phyloP scores from a whole-genome alignment of 2,113 vertebrate species.

The Zingel zingel region DNA sequence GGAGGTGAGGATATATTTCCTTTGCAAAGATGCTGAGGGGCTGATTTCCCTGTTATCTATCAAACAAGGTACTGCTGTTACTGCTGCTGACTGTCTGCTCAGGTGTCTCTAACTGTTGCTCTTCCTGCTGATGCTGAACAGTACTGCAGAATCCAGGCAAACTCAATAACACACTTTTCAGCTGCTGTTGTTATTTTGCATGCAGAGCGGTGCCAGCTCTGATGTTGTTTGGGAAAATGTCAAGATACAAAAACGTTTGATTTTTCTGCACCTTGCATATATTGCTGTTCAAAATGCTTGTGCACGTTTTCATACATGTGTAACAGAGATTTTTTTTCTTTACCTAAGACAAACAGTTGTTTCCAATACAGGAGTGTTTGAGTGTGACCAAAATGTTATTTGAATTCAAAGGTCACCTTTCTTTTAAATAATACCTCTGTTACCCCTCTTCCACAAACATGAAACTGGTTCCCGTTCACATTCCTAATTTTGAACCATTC shows the following conservation, averaged over 20 bases:
- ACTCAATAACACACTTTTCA: conserved; percentile 25
- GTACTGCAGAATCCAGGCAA: conserved; percentile 16
- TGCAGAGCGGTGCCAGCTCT: conserved; percentile 15
- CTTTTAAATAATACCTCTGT: neutral
- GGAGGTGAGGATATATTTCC: conserved; percentile 87
- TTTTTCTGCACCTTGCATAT: conserved; percentile 4
- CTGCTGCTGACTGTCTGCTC: conserved; percentile 37
- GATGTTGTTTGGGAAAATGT: conserved; percentile 7
- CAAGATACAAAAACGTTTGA: neutral
- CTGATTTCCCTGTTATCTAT: conserved; percentile 9
- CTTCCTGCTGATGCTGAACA: conserved; percentile 45
- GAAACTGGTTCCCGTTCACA: too few species aligned
- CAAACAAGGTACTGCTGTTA: conserved; percentile 16
- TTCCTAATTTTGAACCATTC: too few species aligned
- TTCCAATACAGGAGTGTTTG: neutral
- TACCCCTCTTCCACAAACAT: too few species aligned
- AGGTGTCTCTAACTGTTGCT: conserved; percentile 13
- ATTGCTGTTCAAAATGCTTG: conserved; percentile 1
- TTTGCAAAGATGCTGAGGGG: neutral
- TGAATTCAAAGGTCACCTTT: neutral
- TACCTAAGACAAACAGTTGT: neutral
- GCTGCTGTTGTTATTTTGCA: conserved; percentile 40
- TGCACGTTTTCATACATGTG: neutral
- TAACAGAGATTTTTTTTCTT: neutral
- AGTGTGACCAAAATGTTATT: neutral